Evolutionary conservation across 1,140 invertebrate species (phyloP).

Genomic region (Lepidurus couesii): DNA sequence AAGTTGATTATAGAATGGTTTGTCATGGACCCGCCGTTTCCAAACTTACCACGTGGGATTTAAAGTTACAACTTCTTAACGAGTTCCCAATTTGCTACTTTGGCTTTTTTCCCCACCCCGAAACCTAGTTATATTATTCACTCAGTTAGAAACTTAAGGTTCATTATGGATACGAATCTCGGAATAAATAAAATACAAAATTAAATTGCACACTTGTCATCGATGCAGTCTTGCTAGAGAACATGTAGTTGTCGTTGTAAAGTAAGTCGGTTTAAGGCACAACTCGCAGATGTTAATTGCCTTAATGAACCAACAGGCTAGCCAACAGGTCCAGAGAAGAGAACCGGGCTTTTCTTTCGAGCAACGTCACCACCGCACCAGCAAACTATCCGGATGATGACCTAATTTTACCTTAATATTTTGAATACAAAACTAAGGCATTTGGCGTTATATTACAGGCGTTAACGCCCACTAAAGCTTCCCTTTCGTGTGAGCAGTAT

Average conservation of each 20-base stretch:
- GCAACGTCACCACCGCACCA: too few species aligned
- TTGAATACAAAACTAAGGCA: background rate
- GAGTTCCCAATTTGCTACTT: too few species aligned
- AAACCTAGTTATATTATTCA: too few species aligned
- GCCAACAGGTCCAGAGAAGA: too few species aligned
- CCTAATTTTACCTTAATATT: background rate
- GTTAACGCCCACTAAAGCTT: background rate
- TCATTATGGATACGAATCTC: background rate
- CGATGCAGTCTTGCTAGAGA: background rate
- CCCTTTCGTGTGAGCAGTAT: background rate
- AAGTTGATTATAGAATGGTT: background rate
- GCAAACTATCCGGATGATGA: background rate
- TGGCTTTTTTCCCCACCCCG: too few species aligned
- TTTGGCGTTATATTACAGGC: background rate
- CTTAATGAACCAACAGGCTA: background rate
- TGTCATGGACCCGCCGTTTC: too few species aligned
- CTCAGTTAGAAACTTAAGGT: too few species aligned
- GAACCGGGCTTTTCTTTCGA: too few species aligned
- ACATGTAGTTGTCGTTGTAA: background rate
- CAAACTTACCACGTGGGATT: too few species aligned
- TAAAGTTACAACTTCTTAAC: too few species aligned
- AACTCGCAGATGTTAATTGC: background rate
- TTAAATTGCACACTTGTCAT: background rate
- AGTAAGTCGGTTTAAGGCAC: background rate
- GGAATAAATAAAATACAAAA: background rate